Evolutionary conservation across 2,113 vertebrate species (phyloP).

Genomic region (Ciconia stormi): DNA sequence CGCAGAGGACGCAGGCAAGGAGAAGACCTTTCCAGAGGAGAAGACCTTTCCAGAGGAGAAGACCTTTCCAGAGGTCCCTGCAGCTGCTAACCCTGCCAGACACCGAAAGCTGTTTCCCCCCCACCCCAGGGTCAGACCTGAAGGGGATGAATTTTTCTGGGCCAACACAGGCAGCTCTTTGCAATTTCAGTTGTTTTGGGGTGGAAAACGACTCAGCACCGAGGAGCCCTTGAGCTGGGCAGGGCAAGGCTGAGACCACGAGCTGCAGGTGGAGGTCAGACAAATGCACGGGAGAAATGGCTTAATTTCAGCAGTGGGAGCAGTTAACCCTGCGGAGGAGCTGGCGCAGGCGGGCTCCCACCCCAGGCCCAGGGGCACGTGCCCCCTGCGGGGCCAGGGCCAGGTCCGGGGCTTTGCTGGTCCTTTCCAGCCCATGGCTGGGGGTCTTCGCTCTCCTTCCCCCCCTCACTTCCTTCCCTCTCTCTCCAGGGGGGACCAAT

Average conservation of each 20-base stretch:
- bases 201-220: fast-evolving
- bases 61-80: not conserved
- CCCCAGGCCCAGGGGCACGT: fast-evolving
- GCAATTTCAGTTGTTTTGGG: not conserved
- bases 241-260: not conserved
- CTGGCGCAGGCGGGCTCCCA: not conserved
- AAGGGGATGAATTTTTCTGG: not conserved
- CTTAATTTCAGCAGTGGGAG: not conserved
- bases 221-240: not conserved
- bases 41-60: not conserved
- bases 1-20: not conserved
- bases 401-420: not conserved
- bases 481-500: not conserved
- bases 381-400: no score
- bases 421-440: fast-evolving
- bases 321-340: not conserved
- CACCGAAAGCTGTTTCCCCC: not conserved
- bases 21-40: not conserved
- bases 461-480: not conserved
- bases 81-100: not conserved
- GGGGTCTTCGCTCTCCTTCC: not conserved
- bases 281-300: fast-evolving
- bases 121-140: not conserved
- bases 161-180: not conserved
- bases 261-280: not conserved